A percentile compares a stretch with the other conserved stretches of the same genome.
phyloP scores from a whole-genome alignment of 2,888 invertebrate species.

The Drosophila niveifrons region DNA sequence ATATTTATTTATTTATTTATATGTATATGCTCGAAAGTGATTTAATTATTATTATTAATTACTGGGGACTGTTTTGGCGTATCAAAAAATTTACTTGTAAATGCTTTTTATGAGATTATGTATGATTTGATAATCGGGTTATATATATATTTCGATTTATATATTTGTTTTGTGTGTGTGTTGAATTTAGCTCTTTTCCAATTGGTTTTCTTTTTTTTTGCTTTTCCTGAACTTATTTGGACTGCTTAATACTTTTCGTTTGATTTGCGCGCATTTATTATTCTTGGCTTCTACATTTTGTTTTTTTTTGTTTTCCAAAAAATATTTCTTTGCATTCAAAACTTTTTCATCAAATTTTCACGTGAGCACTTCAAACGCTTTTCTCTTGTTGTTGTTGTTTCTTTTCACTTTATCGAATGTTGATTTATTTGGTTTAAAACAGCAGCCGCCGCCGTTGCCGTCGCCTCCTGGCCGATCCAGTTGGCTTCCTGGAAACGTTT shows the following conservation, averaged over 20 bases:
- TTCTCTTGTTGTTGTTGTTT: slow-evolving; percentile 16
- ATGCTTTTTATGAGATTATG: slow-evolving; percentile 54
- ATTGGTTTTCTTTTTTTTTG: slow-evolving; percentile 19
- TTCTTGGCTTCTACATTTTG: slow-evolving; percentile 48
- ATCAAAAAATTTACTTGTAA: slow-evolving; percentile 46
- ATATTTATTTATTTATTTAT: slow-evolving; percentile 34
- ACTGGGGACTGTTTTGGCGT: slow-evolving; percentile 35
- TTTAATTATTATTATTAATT: slow-evolving; percentile 20
- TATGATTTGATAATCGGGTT: slow-evolving; percentile 35
- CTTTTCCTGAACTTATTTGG: slow-evolving; percentile 61
- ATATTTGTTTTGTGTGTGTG: slow-evolving; percentile 4
- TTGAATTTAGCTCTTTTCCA: slow-evolving; percentile 22
- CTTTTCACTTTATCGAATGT: slow-evolving; percentile 50
- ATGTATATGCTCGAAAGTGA: slow-evolving; percentile 12
- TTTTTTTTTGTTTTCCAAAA: slow-evolving; percentile 42
- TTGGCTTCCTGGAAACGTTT: slow-evolving; percentile 70
- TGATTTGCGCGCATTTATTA: slow-evolving; percentile 60
- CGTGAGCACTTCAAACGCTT: slow-evolving; percentile 69
- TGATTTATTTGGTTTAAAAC: slow-evolving; percentile 56
- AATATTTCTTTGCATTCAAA: slow-evolving; percentile 42
- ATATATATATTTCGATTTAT: slow-evolving; percentile 38
- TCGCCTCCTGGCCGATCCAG: slow-evolving; percentile 59
- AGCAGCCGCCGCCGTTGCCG: slow-evolving; percentile 34
- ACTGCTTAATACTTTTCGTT: slow-evolving; percentile 62
- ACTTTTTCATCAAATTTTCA: slow-evolving; percentile 49